Evolutionary conservation across 1,140 invertebrate species (phyloP), one percentile per base, ranked within the genome.

Genomic region (Drosophila chauvacae): DNA sequence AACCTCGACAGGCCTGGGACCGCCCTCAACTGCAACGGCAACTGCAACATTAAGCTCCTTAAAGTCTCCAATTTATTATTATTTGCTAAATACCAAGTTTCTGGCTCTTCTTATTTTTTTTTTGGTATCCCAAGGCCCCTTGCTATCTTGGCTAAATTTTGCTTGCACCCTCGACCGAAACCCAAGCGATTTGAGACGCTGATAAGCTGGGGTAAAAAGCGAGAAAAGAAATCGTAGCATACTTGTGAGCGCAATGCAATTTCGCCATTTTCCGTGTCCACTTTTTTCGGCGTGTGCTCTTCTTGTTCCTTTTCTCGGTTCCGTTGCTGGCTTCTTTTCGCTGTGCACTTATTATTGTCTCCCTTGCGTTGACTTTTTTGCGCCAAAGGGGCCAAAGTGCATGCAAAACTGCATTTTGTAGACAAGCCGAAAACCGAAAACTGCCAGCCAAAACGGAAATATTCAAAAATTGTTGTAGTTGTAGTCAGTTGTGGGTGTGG

Each of bases 391-490:
- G 44, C 72, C 62, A 53, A 90, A 88, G 81, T 90, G 85, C 85
- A 90, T 84, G 81, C 78, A 85, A 88, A 88, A 90, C 81, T 88
- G 85, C 85, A 88, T 88, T 88, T 88, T 78, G 84, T 88, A 84
- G 76, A 80, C 82, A 81, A 86, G 63, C 57, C 70, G 61, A 79
- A 82, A 77, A 71, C 76, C 77, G 59, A 82, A 87, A 88, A 83
- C 76, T 88, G 80, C 66, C 83, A 85, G 75, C 82, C 78, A 86
- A 86, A 83, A 83, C 85, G 85, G 85, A 90, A 90, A 90, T 90
- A 90, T 90, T 90, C 85, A 84, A 85, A 88, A 88, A 90, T 90
- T 84, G 60, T 81, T 70, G 70, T 70, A 65, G 72, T 58, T 53
- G 77, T 55, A 65, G 74, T 56, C 20, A 56, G 37, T n/a, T 30